Base-by-base conservation (phyloP, 2,113 vertebrate genomes). In the Lamprologus speciosus region DNA sequence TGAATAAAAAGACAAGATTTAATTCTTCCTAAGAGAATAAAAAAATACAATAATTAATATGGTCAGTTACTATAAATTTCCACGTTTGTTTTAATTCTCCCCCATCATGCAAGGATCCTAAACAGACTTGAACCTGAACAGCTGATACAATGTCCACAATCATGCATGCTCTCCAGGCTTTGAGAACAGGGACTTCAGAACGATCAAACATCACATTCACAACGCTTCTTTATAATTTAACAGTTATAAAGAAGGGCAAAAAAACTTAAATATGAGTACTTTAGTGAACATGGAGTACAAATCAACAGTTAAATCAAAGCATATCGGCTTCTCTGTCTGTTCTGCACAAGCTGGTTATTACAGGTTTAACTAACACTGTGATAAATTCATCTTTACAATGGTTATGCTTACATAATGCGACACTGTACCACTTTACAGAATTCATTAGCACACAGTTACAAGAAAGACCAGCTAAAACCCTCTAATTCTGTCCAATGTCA, bases 1-100 rank as follows among this genome's bases (percentile, higher is more conserved):
- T 99, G 91, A 51, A 85, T 23, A 23, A 84, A 84, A 40, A 75
- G 21, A 84, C 14, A 42, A 84, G 8, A 8, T 51, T 12, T 8
- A 63, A 88, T 81, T 17, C 13, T 8, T 37, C 1, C 4, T 12
- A 35, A 57, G 7, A 5, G n/a, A 45, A 5, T 12, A 42, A 14
- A 11, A 21, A 57, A 45, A 78, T 33, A 19, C 3, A 33, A 33
- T 8, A 21, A 83, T 65, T 65, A 63, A 60, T 33, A 14, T 31
- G 5, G 3, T 26, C 78, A 40, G 5, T 73, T 31, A 81, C 14
- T 73, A 45, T 45, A 45, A 73, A 26, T 73, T 21, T 73, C 68
- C 21, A 73, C 0, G 5, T 45, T 73, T 26, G n/a, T 70, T 70
- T 42, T 73, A 45, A 45, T 26, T 73, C 21, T 45, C 21, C 68